Evolutionary conservation across 1,140 invertebrate species (phyloP).

Genomic region (Drosophila yakuba): DNA sequence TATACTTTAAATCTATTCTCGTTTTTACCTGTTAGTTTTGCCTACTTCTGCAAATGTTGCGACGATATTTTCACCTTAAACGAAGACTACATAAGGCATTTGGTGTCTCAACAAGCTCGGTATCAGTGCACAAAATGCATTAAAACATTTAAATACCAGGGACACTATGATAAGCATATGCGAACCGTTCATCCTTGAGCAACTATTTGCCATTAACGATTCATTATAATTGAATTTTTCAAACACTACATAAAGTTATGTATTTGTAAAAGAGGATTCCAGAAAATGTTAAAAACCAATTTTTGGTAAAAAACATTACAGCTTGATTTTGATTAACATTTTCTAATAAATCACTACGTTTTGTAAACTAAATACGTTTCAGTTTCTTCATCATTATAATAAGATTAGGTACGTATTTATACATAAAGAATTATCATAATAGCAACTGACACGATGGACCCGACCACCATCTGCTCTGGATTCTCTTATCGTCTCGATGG

Average conservation of each 20-base stretch:
- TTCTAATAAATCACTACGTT: too few relatives aligned
- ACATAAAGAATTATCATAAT: conserved; percentile 13
- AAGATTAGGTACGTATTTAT: neutral
- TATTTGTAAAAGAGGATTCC: neutral
- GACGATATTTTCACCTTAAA: conserved; percentile 29
- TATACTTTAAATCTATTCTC: conserved; percentile 53
- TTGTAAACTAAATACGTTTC: too few relatives aligned
- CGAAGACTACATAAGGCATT: conserved; percentile 44
- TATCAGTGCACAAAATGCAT: conserved; percentile 35
- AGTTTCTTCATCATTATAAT: neutral
- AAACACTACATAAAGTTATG: too few relatives aligned
- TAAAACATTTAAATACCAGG: conserved; percentile 16
- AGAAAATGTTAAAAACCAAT: too few relatives aligned
- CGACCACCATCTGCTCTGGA: conserved; percentile 17
- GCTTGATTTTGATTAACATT: too few relatives aligned
- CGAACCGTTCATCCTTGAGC: neutral
- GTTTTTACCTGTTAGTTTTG: conserved; percentile 44
- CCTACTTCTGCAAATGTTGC: conserved; percentile 51
- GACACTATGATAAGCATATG: conserved; percentile 22
- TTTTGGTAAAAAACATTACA: too few relatives aligned
- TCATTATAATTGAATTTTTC: too few relatives aligned
- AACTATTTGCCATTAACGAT: neutral
- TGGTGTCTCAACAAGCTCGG: neutral
- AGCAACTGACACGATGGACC: conserved; percentile 12
- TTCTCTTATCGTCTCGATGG: conserved; percentile 28